These are phyloP conservation scores for Drosophila leontia DNA, from an alignment of 1,140 invertebrate species.

Conservation along the genomic window DNA sequence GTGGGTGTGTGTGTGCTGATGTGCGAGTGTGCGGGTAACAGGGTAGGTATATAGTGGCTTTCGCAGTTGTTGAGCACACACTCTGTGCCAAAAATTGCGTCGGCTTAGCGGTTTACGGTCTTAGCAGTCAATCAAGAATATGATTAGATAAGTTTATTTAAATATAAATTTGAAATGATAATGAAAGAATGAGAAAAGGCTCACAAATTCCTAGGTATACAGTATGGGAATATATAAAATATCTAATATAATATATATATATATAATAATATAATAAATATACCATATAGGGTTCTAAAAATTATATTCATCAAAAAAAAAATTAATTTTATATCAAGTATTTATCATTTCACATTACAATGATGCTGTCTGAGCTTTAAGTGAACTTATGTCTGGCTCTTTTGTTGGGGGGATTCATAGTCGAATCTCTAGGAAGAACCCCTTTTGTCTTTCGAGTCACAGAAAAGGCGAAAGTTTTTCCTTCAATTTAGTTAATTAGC, in stretches of 20 bases:
- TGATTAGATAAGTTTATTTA: slow-evolving; percentile 6
- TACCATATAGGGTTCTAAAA: neutral
- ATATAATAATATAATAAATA: neutral
- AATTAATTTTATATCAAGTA: neutral
- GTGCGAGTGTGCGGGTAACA: neutral
- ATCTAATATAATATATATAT: neutral
- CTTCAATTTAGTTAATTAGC: slow-evolving; percentile 79
- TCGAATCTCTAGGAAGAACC: neutral
- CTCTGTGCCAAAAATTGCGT: slow-evolving; percentile 17
- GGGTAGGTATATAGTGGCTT: neutral
- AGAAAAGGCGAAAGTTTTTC: slow-evolving; percentile 55
- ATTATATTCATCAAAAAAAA: neutral
- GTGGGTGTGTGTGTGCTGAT: slow-evolving; percentile 9
- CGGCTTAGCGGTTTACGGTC: slow-evolving; percentile 32
- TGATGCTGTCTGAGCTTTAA: neutral
- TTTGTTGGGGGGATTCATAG: neutral
- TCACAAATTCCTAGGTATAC: neutral
- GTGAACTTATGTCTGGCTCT: neutral
- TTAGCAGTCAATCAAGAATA: slow-evolving; percentile 29
- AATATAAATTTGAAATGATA: neutral
- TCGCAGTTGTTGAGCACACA: slow-evolving; percentile 4
- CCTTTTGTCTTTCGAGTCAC: slow-evolving; percentile 23
- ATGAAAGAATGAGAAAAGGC: neutral
- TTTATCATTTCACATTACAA: neutral
- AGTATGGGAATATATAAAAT: too few relatives aligned